Percentiles rank a stretch among this genome's conserved stretches.
Evolutionary conservation across 2,888 invertebrate genomes (phyloP).

Genomic region (Drosophila nigricruria): DNA sequence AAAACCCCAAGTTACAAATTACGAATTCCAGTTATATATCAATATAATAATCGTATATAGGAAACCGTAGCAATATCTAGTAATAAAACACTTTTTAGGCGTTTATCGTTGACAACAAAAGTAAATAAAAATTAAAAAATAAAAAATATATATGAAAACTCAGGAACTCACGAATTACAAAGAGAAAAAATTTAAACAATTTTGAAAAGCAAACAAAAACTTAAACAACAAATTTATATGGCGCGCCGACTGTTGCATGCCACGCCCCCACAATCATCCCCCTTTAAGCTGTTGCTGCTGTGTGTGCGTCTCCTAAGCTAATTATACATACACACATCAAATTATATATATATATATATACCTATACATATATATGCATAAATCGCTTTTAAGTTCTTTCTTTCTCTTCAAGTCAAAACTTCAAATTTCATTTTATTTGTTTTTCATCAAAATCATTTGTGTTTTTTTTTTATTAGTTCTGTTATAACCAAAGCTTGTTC

Average conservation of each 20-base stretch:
- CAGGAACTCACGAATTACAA: slow-evolving; percentile 68
- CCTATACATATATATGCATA: slow-evolving; percentile 11
- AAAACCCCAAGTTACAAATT: slow-evolving; percentile 20
- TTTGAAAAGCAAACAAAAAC: slow-evolving; percentile 21
- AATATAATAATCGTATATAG: slow-evolving; percentile 34
- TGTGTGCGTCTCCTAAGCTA: slow-evolving; percentile 43
- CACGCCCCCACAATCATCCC: slow-evolving; percentile 30
- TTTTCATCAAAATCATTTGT: slow-evolving; percentile 12
- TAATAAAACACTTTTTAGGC: slow-evolving; percentile 44
- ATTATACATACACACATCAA: slow-evolving; percentile 19
- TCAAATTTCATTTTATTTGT: slow-evolving; percentile 19
- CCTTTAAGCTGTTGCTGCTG: slow-evolving; percentile 29
- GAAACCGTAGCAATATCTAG: slow-evolving; percentile 37
- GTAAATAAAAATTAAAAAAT: slow-evolving; percentile 22
- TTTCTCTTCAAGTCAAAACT: too few species aligned
- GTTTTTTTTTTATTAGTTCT: slow-evolving; percentile 35
- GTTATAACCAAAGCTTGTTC: slow-evolving; percentile 76
- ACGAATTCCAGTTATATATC: slow-evolving; percentile 45
- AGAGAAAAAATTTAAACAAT: slow-evolving; percentile 17
- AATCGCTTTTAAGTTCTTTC: slow-evolving; percentile 20
- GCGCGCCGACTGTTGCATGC: slow-evolving; percentile 63
- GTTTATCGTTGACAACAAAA: slow-evolving; percentile 53
- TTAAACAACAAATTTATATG: slow-evolving; percentile 23
- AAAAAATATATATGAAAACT: slow-evolving; percentile 40
- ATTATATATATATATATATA: slow-evolving; percentile 3